phyloP scores from a whole-genome alignment of 2,888 invertebrate species.

The Corythucha ciliata region DNA sequence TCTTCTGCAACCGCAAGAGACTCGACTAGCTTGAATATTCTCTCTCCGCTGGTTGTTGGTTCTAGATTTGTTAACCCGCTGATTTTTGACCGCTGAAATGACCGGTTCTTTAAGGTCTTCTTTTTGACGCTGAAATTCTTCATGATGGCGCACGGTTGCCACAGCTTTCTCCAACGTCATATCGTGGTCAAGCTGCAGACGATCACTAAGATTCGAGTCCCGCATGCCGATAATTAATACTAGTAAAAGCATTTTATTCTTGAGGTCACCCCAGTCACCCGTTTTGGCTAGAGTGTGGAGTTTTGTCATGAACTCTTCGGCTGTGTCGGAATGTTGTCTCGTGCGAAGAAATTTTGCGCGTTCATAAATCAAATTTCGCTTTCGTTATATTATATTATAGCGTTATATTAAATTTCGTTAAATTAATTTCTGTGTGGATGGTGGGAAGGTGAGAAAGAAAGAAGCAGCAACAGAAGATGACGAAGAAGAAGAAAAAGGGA shows the following conservation, averaged over 20 bases:
- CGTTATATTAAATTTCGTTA: too few relatives aligned
- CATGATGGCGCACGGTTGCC: neutral
- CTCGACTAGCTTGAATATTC: too few relatives aligned
- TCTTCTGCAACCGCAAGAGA: too few relatives aligned
- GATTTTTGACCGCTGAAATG: too few relatives aligned
- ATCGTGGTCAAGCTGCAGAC: neutral
- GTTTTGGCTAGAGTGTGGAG: neutral
- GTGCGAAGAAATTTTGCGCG: neutral
- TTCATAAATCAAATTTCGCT: conserved; percentile 2
- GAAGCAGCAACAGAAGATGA: too few relatives aligned
- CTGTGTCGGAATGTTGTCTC: neutral
- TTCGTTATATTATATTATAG: too few relatives aligned
- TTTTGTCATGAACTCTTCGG: neutral
- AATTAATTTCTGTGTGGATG: too few relatives aligned
- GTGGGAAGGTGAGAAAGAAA: too few relatives aligned
- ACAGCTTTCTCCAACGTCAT: neutral
- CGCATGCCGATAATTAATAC: conserved; percentile 1
- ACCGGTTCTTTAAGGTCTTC: neutral
- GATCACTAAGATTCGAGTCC: neutral
- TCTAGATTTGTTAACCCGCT: too few relatives aligned
- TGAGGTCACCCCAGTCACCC: neutral
- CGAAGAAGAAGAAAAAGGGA: too few relatives aligned
- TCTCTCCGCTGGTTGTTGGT: too few relatives aligned
- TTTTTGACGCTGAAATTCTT: neutral
- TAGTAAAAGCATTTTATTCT: neutral